Base-by-base conservation (phyloP, 2,888 invertebrate genomes). In the Cynaeus angustus region DNA sequence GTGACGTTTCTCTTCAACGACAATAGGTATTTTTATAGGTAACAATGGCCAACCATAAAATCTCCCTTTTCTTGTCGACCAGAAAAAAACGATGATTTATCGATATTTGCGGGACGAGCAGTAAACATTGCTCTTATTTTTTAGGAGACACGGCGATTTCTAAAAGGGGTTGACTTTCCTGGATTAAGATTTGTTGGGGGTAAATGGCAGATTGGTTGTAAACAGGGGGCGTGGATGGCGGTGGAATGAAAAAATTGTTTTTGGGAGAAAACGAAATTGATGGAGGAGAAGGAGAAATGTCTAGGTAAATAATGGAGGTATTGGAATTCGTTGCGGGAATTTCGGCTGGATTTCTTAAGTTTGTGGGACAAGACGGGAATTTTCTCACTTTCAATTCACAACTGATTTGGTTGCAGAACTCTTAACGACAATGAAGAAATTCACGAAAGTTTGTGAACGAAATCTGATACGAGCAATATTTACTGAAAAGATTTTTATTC, bases 1-100 rank as follows among this genome's bases (percentile, higher is more conserved):
- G 7, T 14, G 33, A 21, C 9, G 14, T 33, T 43, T 52, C 58
- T n/a, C 45, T 10, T 56, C 59, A 73, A 10, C 74, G 76, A 81
- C 80, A 80, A 82, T 81, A 83, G 82, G 82, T 82, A 83, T 81
- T 82, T 83, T 82, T 81, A 81, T 81, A 83, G 82, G 82, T 83
- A 83, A 83, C 81, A 83, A 82, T 81, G 78, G 82, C 80, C 80
- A 72, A 78, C 78, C 80, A 78, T 82, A 81, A 81, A 81, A 80
- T 78, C 78, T 79, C 76, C 79, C 78, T 79, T 76, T 68, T 53
- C 59, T 56, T 13, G 38, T 8, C 59, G 56, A 26, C 48, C 12
- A 28, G 33, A 53, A 48, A 62, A 68, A 66, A 66, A 58, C 64
- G 45, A 58, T 66, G 66, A 66, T 66, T 66, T 66, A 66, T 66